Evolutionary conservation across 2,797 vertebrate genomes (phyloP).

Genomic region (Pachyuromys duprasi): DNA sequence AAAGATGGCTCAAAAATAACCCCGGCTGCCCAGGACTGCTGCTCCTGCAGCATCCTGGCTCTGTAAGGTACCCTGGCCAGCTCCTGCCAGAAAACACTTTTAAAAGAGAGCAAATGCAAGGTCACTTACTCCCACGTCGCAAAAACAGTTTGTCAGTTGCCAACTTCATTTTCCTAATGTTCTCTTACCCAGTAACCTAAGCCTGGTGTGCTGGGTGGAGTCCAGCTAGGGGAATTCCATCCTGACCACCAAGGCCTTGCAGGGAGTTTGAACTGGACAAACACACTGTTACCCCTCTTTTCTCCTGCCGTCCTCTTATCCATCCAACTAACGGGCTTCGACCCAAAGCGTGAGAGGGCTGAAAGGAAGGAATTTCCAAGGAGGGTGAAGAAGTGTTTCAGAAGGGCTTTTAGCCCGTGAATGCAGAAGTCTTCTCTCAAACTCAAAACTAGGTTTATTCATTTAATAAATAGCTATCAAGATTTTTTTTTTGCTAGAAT

Average conservation of each 20-base stretch:
- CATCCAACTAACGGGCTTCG: constrained; percentile 33
- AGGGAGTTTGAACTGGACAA: constrained; percentile 10
- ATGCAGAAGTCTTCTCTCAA: constrained; percentile 13
- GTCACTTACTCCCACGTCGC: constrained; percentile 66
- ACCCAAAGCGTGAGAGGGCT: neutral
- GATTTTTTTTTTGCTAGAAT: neutral
- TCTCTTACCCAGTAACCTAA: constrained; percentile 64
- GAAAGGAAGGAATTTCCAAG: neutral
- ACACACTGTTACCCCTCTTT: neutral
- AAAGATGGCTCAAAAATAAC: neutral
- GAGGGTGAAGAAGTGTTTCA: constrained; percentile 21
- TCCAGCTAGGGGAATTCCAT: constrained; percentile 68
- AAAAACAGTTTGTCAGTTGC: constrained; percentile 67
- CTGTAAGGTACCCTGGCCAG: constrained; percentile 11
- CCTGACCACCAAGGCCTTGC: constrained; percentile 14
- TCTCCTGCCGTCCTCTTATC: neutral
- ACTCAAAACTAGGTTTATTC: constrained; percentile 20
- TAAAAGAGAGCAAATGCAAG: constrained; percentile 65
- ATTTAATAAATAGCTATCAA: neutral
- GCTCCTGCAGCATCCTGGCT: constrained; percentile 37
- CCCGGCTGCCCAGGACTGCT: constrained; percentile 52
- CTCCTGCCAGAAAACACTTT: constrained; percentile 56
- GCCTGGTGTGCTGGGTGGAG: constrained; percentile 41
- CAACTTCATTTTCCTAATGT: constrained; percentile 71
- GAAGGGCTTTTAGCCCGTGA: neutral